These are phyloP conservation scores for Phoxinus phoxinus DNA, from an alignment of 2,113 vertebrate genomes.

Conservation along the genomic window DNA sequence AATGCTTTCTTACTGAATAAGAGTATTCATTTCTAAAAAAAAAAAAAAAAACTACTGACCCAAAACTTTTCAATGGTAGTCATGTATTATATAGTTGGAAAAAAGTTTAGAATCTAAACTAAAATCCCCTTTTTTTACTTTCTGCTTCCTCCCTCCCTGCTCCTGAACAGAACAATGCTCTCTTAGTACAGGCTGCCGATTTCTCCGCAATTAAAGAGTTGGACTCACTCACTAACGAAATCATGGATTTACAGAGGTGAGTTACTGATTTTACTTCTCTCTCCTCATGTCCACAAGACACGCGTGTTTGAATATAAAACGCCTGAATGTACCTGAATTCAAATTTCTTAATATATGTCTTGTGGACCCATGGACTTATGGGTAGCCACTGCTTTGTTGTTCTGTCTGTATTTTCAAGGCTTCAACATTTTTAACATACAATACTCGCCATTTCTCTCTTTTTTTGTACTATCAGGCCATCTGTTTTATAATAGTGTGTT, in stretches of 20 bases:
- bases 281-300: neutral
- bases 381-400: neutral
- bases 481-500: neutral
- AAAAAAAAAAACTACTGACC: neutral
- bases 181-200: conserved; percentile 85
- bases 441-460: neutral
- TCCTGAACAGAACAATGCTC: conserved; percentile 75
- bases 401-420: neutral
- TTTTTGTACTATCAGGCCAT: neutral
- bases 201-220: conserved; percentile 99
- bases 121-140: neutral
- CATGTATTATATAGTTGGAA: neutral
- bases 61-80: neutral
- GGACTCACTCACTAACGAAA: conserved; percentile 96
- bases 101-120: too few relatives aligned
- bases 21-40: neutral
- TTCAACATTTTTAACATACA: neutral
- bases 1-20: neutral
- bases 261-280: conserved; percentile 50
- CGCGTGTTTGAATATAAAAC: neutral
- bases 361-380: neutral
- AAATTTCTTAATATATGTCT: neutral
- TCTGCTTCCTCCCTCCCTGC: neutral
- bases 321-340: neutral
- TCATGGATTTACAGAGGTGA: conserved; percentile 94